Evolutionary conservation across 2,113 vertebrate genomes (phyloP), one percentile per base, ranked within the genome.

Genomic region (Sciurus niger): DNA sequence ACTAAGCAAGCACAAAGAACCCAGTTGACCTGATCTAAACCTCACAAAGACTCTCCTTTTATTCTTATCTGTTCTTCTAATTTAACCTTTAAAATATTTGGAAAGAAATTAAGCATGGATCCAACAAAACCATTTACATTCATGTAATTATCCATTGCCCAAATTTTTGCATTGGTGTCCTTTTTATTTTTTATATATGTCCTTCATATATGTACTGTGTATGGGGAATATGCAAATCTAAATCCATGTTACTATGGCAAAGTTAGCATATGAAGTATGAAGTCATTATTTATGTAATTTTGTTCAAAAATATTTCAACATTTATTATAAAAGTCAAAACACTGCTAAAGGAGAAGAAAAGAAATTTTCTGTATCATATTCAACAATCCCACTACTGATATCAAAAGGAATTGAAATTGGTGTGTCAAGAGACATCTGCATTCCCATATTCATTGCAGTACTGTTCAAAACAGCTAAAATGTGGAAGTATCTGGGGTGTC

Each of bases 231-330:
- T 51, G 40, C 7, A 83, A 18, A 53, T 58, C n/a, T 60, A 84
- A 91, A 76, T 28, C 24, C 28, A 89, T 8, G 30, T 78, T 91
- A 51, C 34, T 1, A 78, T 25, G 0, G 10, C 11, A 83, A 92
- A 92, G 79, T 77, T 40, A 65, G 93, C 83, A 82, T 87, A 82
- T 87, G 18, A 94, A 74, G 8, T 46, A 73, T 73, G 30, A 78
- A 85, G 8, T 30, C 24, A 84, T 78, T 78, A 72, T 43, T 68
- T 32, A 93, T 34, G 67, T 58, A 51, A 78, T 77, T 68, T 70
- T 1, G n/a, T 55, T 22, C 24, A 89, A 63, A 76, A 85, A 43
- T 88, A 93, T 55, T 70, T 83, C 58, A 92, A 78, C 86, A 86
- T 77, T 76, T 92, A 46, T 10, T 18, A n/a, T 74, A 90, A 89